A percentile compares a stretch with the other conserved stretches of the same genome.
Evolutionary conservation across 2,113 vertebrate species (phyloP).

Genomic region (Peromyscus leucopus): DNA sequence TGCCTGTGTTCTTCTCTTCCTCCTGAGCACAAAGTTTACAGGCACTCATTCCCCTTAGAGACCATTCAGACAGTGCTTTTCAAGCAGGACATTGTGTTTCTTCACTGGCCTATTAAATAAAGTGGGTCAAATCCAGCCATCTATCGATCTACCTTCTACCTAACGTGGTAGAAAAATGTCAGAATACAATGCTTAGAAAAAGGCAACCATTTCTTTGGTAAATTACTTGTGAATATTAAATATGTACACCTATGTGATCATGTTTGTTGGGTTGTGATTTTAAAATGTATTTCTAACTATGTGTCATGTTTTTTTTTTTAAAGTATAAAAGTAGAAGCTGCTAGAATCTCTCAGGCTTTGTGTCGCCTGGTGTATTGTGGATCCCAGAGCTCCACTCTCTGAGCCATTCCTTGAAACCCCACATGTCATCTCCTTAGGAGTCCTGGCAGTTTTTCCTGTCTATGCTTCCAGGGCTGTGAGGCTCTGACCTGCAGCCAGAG

Average conservation of each 20-base stretch:
- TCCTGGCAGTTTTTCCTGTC: background rate
- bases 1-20: background rate
- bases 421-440: accelerated
- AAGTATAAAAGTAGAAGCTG: background rate
- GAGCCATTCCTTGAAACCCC: background rate
- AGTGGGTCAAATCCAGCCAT: background rate
- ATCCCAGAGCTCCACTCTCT: background rate
- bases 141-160: background rate
- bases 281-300: background rate
- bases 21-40: background rate
- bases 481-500: background rate
- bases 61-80: background rate
- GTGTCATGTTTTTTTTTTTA: background rate
- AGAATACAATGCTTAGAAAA: background rate
- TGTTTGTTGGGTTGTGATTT: no score
- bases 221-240: background rate
- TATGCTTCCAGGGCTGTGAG: accelerated
- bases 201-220: background rate
- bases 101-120: constrained; percentile 4
- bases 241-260: background rate
- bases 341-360: background rate
- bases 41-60: background rate
- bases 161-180: background rate
- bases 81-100: background rate
- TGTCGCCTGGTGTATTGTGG: background rate